phyloP scores from a whole-genome alignment of 2,888 invertebrate genomes.

The Cotesia congregata region DNA sequence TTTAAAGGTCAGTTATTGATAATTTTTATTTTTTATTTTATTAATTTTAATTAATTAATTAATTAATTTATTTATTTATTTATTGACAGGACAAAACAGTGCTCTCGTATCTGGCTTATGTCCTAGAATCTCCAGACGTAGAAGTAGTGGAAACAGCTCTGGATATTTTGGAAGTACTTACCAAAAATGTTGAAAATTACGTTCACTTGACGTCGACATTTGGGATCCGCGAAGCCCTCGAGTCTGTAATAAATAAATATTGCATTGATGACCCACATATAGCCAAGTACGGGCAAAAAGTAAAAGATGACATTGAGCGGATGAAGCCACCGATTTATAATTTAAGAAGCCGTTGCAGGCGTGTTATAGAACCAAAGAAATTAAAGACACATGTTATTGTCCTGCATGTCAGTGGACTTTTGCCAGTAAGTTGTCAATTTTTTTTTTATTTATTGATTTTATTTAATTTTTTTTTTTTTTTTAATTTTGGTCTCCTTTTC shows the following conservation, averaged over 20 bases:
- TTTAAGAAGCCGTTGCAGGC: constrained; percentile 65
- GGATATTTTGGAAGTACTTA: constrained; percentile 65
- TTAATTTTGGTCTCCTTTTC: not conserved
- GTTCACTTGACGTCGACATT: constrained; percentile 68
- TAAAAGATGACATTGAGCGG: constrained; percentile 67
- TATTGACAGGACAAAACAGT: constrained; percentile 66
- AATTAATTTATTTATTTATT: constrained; percentile 4
- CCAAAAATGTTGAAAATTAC: constrained; percentile 67
- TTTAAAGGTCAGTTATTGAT: constrained; percentile 60
- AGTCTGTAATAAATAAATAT: constrained; percentile 64
- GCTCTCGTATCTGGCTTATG: constrained; percentile 65
- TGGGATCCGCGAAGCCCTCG: constrained; percentile 66
- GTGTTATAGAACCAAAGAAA: constrained; percentile 68
- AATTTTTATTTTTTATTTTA: constrained; percentile 17
- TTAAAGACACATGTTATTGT: constrained; percentile 66
- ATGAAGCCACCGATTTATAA: constrained; percentile 69
- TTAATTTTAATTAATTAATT: not conserved
- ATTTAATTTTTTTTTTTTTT: constrained; percentile 6
- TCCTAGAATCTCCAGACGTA: constrained; percentile 63
- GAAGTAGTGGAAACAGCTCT: constrained; percentile 63
- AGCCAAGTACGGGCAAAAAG: constrained; percentile 61
- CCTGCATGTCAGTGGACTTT: constrained; percentile 64
- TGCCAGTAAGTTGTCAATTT: constrained; percentile 58
- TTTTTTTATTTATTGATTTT: not conserved
- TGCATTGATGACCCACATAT: constrained; percentile 60